phyloP scores from a whole-genome alignment of 2,113 vertebrate species.

The Scolopax mira region DNA sequence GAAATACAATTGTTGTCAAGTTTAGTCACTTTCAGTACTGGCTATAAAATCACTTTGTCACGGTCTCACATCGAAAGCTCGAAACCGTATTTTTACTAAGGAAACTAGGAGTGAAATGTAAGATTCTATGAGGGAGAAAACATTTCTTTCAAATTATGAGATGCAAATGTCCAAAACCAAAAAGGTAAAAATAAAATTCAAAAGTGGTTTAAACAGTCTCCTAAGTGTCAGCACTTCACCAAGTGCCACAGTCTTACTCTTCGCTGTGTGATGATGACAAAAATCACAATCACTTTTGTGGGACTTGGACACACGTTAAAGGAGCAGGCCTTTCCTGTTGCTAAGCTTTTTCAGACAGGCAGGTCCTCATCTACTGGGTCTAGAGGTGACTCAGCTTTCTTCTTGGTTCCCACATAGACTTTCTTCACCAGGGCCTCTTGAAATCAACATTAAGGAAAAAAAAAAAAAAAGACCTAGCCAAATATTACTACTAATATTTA shows the following conservation, averaged over 20 bases:
- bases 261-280: not conserved
- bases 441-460: not conserved
- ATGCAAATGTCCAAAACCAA: not conserved
- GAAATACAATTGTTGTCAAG: conserved; percentile 78
- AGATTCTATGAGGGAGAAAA: not conserved
- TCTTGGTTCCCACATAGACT: not conserved
- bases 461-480: not conserved
- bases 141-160: not conserved
- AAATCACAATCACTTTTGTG: not conserved
- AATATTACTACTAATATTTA: not conserved
- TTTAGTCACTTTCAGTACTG: conserved; percentile 73
- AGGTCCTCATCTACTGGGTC: not conserved
- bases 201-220: not conserved
- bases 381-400: not conserved
- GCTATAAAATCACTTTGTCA: conserved; percentile 78
- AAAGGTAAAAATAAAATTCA: not conserved
- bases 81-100: conserved; percentile 67
- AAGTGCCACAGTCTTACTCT: not conserved
- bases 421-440: not conserved
- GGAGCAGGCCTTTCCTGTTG: not conserved
- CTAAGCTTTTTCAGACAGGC: not conserved
- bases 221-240: not conserved
- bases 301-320: not conserved
- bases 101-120: conserved; percentile 33
- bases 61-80: conserved; percentile 60